Evolutionary conservation across 2,797 vertebrate genomes (phyloP), one percentile per base, ranked within the genome.

Genomic region (Pogonophryne albipinna): DNA sequence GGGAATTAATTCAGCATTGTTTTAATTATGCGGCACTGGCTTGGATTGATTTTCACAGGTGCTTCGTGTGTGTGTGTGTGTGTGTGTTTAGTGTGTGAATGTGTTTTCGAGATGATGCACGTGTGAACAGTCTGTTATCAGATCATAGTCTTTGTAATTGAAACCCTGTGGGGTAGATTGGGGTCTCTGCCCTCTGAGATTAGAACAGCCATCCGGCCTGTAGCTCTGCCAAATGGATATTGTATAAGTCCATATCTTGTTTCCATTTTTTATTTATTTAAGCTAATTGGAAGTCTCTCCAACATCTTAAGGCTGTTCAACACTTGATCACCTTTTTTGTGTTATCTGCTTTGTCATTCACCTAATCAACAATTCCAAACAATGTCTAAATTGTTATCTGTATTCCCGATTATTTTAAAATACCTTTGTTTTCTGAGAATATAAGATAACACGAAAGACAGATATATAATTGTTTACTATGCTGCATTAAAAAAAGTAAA

Each of bases 111-210:
- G n/a, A 27, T 19, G 19, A 4, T 31, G 19, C 42, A 19, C 10
- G 38, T 71, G 31, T 10, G 1, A 0, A 3, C 27, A 31, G 44
- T 70, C 17, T 76, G 60, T 68, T 55, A 76, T 84, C 66, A 68
- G 74, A 77, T 81, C 70, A 78, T 34, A 78, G 71, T 69, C 45
- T 50, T 65, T 47, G 73, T 65, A 73, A 73, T 66, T 74, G 34
- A 70, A 31, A 69, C 74, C 58, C 66, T 67, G 74, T 68, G 49
- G 61, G 61, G 50, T 45, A 78, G 66, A 80, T 71, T 76, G 65
- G 78, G 60, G 75, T 80, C 71, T 61, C 6, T 63, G 65, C 12
- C 56, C 60, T 82, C 61, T 59, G 57, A 61, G 76, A 78, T 88
- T 70, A 65, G 57, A 68, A 62, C 38, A 51, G 15, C 62, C 50